Base-by-base conservation (phyloP, 2,888 invertebrate species). In the Amphiduros pacificus region DNA sequence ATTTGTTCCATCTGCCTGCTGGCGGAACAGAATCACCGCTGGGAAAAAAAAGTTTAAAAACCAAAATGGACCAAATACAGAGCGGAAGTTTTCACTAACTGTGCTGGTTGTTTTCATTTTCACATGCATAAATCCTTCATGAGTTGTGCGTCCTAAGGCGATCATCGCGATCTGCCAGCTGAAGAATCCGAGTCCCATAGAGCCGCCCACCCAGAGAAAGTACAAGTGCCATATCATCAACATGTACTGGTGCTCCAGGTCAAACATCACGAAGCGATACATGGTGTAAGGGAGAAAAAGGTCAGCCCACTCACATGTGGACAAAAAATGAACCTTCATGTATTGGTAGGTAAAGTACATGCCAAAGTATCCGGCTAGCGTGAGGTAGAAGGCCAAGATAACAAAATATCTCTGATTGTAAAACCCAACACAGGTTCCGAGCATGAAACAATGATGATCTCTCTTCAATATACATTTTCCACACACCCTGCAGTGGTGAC, bases 401-500 rank as follows among this genome's bases (percentile, higher is more conserved):
- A 59, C 51, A 32, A 68, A 68, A 51, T 59, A 69, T 2, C 65
- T 44, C 52, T 68, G 68, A 51, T 68, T 68, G 54, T 61, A 58
- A 49, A 50, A 68, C 2, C 70, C 68, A 31, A 69, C 52, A 52
- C 68, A 69, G n/a, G 64, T 66, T 11, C 75, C 77, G n/a, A 76
- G 69, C 66, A 77, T 68, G 53, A 68, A 75, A 54, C 78, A 78
- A 61, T 78, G 78, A 63, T 78, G 78, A 62, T 78, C 77, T 1
- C 77, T 65, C 54, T 76, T 75, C 22, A 78, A 61, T n/a, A 77
- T 74, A 64, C 78, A 78, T 26, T 52, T 65, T 44, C 70, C 57
- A 65, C 78, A 78, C 5, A 70, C 64, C 22, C 44, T 44, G 44
- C 44, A 44, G n/a, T 44, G 44, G 44, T 44, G 44, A 11, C 20